Evolutionary conservation across 1,140 invertebrate genomes (phyloP).

Genomic region (Mamestra configurata): DNA sequence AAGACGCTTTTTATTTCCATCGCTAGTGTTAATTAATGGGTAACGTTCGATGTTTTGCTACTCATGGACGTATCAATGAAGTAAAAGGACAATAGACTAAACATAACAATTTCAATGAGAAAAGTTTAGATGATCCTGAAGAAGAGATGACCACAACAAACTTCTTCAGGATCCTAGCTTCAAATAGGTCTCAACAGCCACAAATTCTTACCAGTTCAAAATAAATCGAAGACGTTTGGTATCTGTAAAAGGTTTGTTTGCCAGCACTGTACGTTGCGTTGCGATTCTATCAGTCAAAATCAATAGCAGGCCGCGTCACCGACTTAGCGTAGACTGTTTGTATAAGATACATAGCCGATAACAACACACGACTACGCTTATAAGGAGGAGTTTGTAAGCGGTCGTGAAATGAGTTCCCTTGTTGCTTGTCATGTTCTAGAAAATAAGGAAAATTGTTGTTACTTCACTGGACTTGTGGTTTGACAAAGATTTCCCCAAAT

Average conservation of each 20-base stretch:
- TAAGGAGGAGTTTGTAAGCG: slow-evolving; percentile 40
- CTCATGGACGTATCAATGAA: no score
- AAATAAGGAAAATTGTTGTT: background rate
- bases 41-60: no score
- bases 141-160: no score
- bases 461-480: no score
- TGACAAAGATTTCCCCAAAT: background rate
- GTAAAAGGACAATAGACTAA: no score
- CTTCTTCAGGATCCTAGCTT: no score
- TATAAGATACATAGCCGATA: slow-evolving; percentile 73
- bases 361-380: slow-evolving; percentile 52
- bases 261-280: slow-evolving; percentile 43
- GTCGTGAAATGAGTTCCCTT: background rate
- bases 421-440: background rate
- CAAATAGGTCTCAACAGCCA: background rate
- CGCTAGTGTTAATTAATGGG: no score
- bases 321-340: slow-evolving; percentile 69
- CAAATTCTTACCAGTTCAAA: background rate
- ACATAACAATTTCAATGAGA: no score
- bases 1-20: no score
- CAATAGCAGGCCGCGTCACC: slow-evolving; percentile 68
- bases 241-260: slow-evolving; percentile 50
- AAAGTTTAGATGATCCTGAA: no score
- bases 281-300: slow-evolving; percentile 74
- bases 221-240: background rate